Evolutionary conservation across 2,888 invertebrate species (phyloP), one percentile per base, ranked within the genome.

Genomic region (Hyposoter dolosus): DNA sequence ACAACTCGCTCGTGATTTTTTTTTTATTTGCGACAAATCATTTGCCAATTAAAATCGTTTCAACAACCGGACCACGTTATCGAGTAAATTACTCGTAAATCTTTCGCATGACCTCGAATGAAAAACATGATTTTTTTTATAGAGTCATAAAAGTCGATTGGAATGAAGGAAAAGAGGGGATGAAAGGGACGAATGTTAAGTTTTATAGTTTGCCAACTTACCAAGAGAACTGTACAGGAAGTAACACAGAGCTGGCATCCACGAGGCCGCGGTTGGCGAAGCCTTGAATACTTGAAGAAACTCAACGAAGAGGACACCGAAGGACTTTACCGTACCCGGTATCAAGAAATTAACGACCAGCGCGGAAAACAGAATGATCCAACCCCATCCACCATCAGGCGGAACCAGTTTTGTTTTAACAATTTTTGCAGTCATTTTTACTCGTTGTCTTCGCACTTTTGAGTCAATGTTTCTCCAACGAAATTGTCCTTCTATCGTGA

Each of bases 171-270:
- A 60, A 63, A 45, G 23, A 3, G 15, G 56, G 23, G 4, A 76
- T 66, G 75, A 81, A 68, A 56, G 45, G 50, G 32, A 43, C 75
- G 72, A 76, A 53, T 32, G 23, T 43, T 60, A 32, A 77, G 69
- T 77, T 40, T 74, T 53, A 47, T 68, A 56, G 19, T 65, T 77
- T 32, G 78, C 71, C 79, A 80, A 86, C 95, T 95, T 94, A 98
- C 98, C 98, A 93, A 98, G 95, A 89, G 98, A 98, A 94, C 97
- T 98, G 95, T 98, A 98, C 19, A 98, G 95, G 94, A 98, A 98
- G 94, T 98, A 98, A 91, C 98, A 98, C 7, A 98, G 94, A 0
- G 98, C 97, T 17, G 98, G 97, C 90, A 98, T 97, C 95, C 98
- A 98, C 0, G 97, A 96, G 0, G 97, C 97, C 5, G 96, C 96